A percentile compares a stretch with the other conserved stretches of the same genome.
Evolutionary conservation across 1,140 invertebrate species (phyloP).

Genomic region (Megalonaias nervosa): DNA sequence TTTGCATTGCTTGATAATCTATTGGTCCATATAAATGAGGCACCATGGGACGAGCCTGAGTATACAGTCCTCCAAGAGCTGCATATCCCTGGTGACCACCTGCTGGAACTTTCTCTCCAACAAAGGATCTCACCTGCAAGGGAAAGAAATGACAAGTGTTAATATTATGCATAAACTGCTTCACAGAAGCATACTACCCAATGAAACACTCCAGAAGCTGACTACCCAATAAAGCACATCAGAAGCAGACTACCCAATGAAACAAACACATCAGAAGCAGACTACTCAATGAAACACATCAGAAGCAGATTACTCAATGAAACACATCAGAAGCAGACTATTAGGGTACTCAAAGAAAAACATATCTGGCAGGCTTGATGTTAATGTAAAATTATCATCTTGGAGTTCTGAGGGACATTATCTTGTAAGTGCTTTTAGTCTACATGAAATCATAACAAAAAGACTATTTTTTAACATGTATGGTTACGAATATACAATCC

Average conservation of each 20-base stretch:
- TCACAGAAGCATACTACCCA: background rate
- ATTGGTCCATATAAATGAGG: slow-evolving; percentile 66
- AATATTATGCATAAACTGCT: background rate
- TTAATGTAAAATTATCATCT: background rate
- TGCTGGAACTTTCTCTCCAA: slow-evolving; percentile 60
- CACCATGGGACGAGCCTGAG: slow-evolving; percentile 64
- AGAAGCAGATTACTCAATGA: background rate
- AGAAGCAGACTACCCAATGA: background rate
- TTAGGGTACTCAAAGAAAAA: background rate
- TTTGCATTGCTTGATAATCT: slow-evolving; percentile 45
- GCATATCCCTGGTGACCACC: slow-evolving; percentile 70
- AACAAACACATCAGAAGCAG: background rate
- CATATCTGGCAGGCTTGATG: background rate
- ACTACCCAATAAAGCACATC: background rate
- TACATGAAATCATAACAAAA: no score
- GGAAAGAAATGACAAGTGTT: slow-evolving; percentile 1
- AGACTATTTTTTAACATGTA: no score
- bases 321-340: background rate
- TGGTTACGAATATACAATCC: no score
- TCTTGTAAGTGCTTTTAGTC: no score
- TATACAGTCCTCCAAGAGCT: slow-evolving; percentile 64
- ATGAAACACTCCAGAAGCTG: background rate
- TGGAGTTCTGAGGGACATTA: no score
- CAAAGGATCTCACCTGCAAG: slow-evolving; percentile 62
- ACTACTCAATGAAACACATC: background rate